Percentiles rank a stretch among this genome's conserved stretches.
Evolutionary conservation across 1,140 invertebrate species (phyloP).

Genomic region (Trichoplusia ni): DNA sequence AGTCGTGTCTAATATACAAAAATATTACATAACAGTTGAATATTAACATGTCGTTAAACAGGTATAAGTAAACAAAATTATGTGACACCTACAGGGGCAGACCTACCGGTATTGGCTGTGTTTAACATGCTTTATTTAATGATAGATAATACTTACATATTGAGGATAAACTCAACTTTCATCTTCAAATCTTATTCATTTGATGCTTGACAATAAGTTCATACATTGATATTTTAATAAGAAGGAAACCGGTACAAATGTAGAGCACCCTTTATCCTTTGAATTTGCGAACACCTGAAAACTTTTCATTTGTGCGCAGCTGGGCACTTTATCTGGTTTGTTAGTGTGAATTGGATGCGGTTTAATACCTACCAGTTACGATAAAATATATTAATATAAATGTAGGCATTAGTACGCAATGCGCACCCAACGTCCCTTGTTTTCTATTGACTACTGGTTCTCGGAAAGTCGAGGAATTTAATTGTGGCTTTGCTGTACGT

Average conservation of each 20-base stretch:
- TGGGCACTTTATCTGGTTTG: neutral
- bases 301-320: neutral
- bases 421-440: neutral
- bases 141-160: no score
- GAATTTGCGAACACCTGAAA: constrained; percentile 2
- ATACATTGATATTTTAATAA: neutral
- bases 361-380: neutral
- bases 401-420: constrained; percentile 4
- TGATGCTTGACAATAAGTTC: constrained; percentile 25
- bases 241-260: neutral
- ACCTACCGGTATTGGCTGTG: no score
- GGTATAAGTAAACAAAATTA: neutral
- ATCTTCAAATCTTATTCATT: constrained; percentile 14
- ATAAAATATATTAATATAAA: constrained; percentile 16
- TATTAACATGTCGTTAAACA: neutral
- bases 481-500: constrained; percentile 1
- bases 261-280: neutral
- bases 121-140: no score
- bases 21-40: neutral
- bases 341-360: constrained; percentile 1
- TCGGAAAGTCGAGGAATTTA: constrained; percentile 5
- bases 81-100: no score
- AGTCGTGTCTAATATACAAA: neutral
- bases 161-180: no score
- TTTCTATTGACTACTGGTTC: constrained; percentile 25